Conservation (phyloP, 2,113 vertebrate species). For the Ascaphus truei region DNA sequence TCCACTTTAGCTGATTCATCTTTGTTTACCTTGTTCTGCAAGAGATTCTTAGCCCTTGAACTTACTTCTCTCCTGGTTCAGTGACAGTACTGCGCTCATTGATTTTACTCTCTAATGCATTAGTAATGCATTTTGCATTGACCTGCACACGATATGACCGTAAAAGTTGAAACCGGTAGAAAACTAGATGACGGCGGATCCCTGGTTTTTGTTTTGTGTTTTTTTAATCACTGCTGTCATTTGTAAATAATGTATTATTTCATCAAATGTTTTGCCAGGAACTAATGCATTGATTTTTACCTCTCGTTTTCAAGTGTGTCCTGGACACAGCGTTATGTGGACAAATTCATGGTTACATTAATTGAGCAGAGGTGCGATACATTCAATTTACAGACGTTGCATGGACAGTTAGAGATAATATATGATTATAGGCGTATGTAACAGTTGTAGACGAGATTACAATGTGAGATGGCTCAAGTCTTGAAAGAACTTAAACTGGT, state of each 20-base stretch:
- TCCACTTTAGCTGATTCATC: conserved; percentile 33
- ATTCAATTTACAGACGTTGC: too few relatives aligned
- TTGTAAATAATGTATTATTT: conserved; percentile 15
- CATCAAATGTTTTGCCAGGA: too few relatives aligned
- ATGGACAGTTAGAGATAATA: too few relatives aligned
- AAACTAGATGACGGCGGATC: conserved; percentile 1
- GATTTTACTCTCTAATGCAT: conserved; percentile 33
- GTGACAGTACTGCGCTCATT: conserved; percentile 16
- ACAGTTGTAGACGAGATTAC: too few relatives aligned
- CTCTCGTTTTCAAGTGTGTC: too few relatives aligned
- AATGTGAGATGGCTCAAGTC: too few relatives aligned
- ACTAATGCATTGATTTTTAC: too few relatives aligned
- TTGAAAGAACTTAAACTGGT: too few relatives aligned
- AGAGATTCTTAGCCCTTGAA: conserved; percentile 19
- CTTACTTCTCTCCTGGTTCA: conserved; percentile 21
- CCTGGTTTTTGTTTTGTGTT: conserved; percentile 17
- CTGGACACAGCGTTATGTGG: too few relatives aligned
- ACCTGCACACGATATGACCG: conserved; percentile 25
- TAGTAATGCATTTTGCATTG: conserved; percentile 37
- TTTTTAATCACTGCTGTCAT: not conserved
- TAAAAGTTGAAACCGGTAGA: conserved; percentile 30
- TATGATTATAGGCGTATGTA: too few relatives aligned
- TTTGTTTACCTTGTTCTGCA: conserved; percentile 18
- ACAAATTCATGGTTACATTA: too few relatives aligned
- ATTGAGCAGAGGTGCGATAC: too few relatives aligned